Evolutionary conservation across 1,140 invertebrate species (phyloP), one percentile per base, ranked within the genome.

Genomic region (Scylla paramamosain): DNA sequence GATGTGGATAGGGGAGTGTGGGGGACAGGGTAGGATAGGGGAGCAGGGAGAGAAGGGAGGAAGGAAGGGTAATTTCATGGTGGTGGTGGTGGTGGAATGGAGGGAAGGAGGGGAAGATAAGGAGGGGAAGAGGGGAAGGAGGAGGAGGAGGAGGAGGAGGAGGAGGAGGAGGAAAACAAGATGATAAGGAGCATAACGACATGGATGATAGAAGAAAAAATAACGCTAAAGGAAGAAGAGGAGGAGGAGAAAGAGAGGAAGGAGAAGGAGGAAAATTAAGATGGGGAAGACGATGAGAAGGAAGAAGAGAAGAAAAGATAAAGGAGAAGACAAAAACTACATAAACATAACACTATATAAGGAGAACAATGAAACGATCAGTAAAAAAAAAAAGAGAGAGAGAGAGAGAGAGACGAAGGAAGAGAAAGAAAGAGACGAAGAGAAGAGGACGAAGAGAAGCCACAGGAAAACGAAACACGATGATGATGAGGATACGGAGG

Each of bases 81-180:
- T 29, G 52, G 46, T 32, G 52, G 52, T 67, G 46, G 31, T 12
- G 14, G 52, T 6, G 28, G 32, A 14, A 86, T 48, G 29, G 91
- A 92, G 52, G 29, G 91, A 31, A 29, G 29, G 91, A 77, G 91
- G 29, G 59, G 29, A 48, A 77, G 59, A 77, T 45, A 67, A 48
- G 29, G 91, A 67, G 91, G 31, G 52, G 29, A 48, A n/a, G 89
- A 91, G 89, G 28, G 25, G 28, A 32, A 52, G 89, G 28, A 28
- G 28, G 32, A 25, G 4, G 6, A 20, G 20, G 91, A n/a, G 52
- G 29, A 48, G 28, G 89, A 91, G 89, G 28, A 28, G 28, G 89
- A 52, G 89, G 28, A 28, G 28, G 32, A 25, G 4, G 6, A 20
- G 20, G 91, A n/a, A 67, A 29, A 28, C 14, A 52, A 32, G 46